Evolutionary conservation across 1,140 invertebrate genomes (phyloP).

Genomic region (Drosophila nannoptera): DNA sequence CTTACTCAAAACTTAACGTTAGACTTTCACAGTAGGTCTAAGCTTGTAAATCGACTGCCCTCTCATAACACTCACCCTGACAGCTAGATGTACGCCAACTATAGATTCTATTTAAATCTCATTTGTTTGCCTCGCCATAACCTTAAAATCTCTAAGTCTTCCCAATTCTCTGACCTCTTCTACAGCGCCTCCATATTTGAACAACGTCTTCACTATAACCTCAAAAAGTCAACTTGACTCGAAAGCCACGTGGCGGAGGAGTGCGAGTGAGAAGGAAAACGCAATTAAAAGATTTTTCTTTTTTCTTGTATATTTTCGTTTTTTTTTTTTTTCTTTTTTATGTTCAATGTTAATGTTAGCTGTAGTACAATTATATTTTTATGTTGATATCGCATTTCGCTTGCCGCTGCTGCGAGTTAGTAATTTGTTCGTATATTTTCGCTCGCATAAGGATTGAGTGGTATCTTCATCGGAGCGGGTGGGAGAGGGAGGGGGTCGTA

Average conservation of each 20-base stretch:
- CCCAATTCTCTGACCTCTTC: too few relatives aligned
- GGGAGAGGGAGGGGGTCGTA: slow-evolving; percentile 1
- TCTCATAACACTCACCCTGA: neutral
- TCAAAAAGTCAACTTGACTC: neutral
- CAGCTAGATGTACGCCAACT: slow-evolving; percentile 3
- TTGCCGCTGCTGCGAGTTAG: slow-evolving; percentile 51
- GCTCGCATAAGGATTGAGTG: slow-evolving; percentile 40
- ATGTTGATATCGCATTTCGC: slow-evolving; percentile 46
- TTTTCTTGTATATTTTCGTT: neutral
- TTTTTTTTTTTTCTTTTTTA: neutral
- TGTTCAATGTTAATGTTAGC: slow-evolving; percentile 43
- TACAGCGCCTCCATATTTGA: too few relatives aligned
- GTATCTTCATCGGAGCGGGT: neutral
- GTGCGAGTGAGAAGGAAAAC: neutral
- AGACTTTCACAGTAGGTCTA: slow-evolving; percentile 51
- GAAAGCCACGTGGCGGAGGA: too few relatives aligned
- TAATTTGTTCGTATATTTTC: slow-evolving; percentile 45
- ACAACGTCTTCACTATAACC: too few relatives aligned
- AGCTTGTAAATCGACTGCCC: neutral
- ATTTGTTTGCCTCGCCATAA: too few relatives aligned
- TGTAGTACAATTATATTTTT: slow-evolving; percentile 33
- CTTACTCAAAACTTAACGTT: slow-evolving; percentile 59
- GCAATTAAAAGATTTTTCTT: neutral
- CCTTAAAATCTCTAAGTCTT: too few relatives aligned
- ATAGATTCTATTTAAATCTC: neutral